A percentile compares a stretch with the other conserved stretches of the same genome.
These are phyloP conservation scores for Drosophila falleni DNA, from an alignment of 2,888 invertebrate genomes.

Conservation along the genomic window DNA sequence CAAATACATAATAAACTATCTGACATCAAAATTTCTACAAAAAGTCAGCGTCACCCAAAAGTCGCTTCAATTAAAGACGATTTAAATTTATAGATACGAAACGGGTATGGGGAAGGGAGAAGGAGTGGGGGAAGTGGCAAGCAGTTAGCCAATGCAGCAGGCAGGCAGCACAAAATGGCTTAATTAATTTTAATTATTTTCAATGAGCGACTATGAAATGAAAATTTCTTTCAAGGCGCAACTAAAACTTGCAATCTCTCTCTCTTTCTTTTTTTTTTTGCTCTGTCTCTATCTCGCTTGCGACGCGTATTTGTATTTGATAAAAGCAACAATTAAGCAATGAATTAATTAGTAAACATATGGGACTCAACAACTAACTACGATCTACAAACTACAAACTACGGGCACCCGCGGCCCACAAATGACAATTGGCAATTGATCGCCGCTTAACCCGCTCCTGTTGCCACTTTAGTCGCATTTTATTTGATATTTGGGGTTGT, in stretches of 20 bases:
- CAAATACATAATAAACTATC: constrained; percentile 28
- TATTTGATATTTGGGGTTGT: constrained; percentile 19
- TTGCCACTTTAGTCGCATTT: constrained; percentile 49
- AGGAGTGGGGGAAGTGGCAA: background rate
- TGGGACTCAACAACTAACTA: constrained; percentile 48
- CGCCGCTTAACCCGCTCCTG: constrained; percentile 67
- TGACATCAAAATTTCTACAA: constrained; percentile 33
- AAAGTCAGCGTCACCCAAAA: constrained; percentile 68
- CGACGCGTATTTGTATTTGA: constrained; percentile 61
- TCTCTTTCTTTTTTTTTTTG: background rate
- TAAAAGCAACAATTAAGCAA: constrained; percentile 77
- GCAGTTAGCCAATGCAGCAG: constrained; percentile 61
- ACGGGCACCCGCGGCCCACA: constrained; percentile 67
- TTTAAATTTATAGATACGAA: constrained; percentile 76
- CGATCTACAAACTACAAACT: constrained; percentile 20
- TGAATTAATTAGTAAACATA: constrained; percentile 69
- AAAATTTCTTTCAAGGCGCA: constrained; percentile 73
- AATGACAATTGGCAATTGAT: constrained; percentile 53
- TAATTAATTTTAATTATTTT: constrained; percentile 80
- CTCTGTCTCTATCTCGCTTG: background rate
- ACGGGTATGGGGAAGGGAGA: background rate
- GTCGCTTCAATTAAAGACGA: constrained; percentile 75
- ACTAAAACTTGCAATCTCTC: constrained; percentile 57
- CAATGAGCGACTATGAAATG: constrained; percentile 80
- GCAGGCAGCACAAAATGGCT: constrained; percentile 66